phyloP scores from a whole-genome alignment of 1,140 invertebrate genomes.

The Laupala kohalensis region DNA sequence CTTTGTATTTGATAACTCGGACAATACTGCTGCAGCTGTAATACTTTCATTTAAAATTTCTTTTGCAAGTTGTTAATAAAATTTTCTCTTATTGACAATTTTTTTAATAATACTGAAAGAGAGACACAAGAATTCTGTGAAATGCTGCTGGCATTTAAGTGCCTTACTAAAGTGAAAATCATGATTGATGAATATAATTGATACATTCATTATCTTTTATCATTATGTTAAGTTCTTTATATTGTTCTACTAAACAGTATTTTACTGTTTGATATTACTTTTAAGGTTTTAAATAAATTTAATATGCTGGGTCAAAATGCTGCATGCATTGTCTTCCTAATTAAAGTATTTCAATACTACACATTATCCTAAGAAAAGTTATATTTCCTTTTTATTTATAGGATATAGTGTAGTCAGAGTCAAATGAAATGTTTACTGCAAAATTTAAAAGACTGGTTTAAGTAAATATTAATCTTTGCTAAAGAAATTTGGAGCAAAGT shows the following conservation, averaged over 20 bases:
- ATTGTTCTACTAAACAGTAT: no score
- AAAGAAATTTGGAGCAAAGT: background rate
- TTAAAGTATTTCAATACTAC: background rate
- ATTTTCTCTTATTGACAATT: no score
- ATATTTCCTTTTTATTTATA: background rate
- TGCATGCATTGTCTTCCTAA: background rate
- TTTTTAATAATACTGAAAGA: no score
- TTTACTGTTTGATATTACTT: no score
- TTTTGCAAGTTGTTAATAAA: no score
- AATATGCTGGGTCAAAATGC: background rate
- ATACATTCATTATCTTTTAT: no score
- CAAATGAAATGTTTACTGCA: background rate
- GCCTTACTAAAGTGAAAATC: background rate
- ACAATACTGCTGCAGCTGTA: background rate
- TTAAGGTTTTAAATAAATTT: no score
- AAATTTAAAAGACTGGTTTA: background rate
- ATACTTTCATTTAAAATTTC: no score
- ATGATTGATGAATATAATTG: no score
- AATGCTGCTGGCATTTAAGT: background rate
- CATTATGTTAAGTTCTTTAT: no score
- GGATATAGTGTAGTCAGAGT: background rate
- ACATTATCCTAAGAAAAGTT: background rate
- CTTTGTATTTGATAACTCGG: background rate
- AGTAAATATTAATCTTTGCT: background rate
- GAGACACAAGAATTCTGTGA: no score